Evolutionary conservation across 2,888 invertebrate species (phyloP).

Genomic region (Philhelius pedissequus): DNA sequence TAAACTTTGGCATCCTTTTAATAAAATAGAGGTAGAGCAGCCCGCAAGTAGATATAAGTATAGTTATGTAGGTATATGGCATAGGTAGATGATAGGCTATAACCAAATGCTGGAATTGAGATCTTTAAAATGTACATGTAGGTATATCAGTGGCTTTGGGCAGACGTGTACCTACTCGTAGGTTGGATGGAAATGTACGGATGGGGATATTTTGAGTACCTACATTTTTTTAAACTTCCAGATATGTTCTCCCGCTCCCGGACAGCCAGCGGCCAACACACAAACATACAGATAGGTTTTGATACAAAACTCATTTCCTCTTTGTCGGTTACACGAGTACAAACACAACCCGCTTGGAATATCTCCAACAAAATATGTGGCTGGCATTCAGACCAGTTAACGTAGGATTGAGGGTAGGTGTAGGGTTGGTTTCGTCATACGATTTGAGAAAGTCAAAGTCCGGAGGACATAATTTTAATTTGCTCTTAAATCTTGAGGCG

Average conservation of each 20-base stretch:
- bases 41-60: slow-evolving; percentile 48
- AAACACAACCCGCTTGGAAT: slow-evolving; percentile 39
- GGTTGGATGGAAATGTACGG: neutral
- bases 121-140: slow-evolving; percentile 37
- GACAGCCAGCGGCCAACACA: neutral
- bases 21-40: slow-evolving; percentile 54
- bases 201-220: slow-evolving; percentile 38
- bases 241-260: neutral
- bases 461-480: slow-evolving; percentile 54
- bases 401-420: neutral
- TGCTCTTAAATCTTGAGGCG: slow-evolving; percentile 31
- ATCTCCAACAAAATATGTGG: slow-evolving; percentile 28
- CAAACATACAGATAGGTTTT: slow-evolving; percentile 34
- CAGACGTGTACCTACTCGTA: slow-evolving; percentile 18
- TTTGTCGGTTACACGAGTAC: slow-evolving; percentile 56
- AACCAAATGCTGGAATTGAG: slow-evolving; percentile 7
- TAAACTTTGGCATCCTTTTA: slow-evolving; percentile 66
- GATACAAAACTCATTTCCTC: slow-evolving; percentile 65
- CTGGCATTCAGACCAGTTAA: slow-evolving; percentile 25
- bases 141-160: slow-evolving; percentile 33
- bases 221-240: slow-evolving; percentile 1
- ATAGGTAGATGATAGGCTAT: too few species aligned
- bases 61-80: too few species aligned
- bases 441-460: slow-evolving; percentile 40
- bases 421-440: slow-evolving; percentile 11